A percentile compares a stretch with the other conserved stretches of the same genome.
phyloP scores from a whole-genome alignment of 2,113 vertebrate species.

The Desmodus rotundus region DNA sequence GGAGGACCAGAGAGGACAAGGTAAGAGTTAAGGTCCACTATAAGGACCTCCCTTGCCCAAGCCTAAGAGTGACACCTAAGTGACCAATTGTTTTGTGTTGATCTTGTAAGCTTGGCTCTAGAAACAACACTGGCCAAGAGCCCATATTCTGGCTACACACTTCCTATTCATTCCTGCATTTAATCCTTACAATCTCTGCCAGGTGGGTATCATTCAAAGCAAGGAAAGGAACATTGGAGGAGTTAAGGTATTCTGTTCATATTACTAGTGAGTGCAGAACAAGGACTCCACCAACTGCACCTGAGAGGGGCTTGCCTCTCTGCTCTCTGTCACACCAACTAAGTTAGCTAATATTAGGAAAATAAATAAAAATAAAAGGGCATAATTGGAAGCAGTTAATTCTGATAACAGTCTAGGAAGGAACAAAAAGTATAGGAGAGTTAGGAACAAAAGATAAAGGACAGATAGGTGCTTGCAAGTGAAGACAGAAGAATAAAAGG shows the following conservation, averaged over 20 bases:
- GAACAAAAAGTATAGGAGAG: neutral
- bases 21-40: neutral
- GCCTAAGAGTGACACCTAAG: neutral
- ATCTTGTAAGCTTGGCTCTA: too few species aligned
- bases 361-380: accelerated
- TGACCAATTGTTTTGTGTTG: neutral
- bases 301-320: accelerated
- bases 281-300: accelerated
- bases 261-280: accelerated
- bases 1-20: neutral
- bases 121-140: neutral
- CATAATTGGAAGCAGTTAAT: neutral
- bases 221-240: neutral
- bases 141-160: too few species aligned
- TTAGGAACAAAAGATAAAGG: neutral
- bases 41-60: neutral
- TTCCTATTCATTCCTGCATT: neutral
- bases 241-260: neutral
- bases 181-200: neutral
- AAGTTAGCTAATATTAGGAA: too few species aligned
- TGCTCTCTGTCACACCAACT: neutral
- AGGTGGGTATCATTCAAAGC: accelerated
- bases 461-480: accelerated
- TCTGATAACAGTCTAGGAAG: neutral
- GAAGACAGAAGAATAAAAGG: neutral